A percentile compares a stretch with the other conserved stretches of the same genome.
phyloP scores from a whole-genome alignment of 2,113 vertebrate genomes.

The Tympanuchus pallidicinctus region DNA sequence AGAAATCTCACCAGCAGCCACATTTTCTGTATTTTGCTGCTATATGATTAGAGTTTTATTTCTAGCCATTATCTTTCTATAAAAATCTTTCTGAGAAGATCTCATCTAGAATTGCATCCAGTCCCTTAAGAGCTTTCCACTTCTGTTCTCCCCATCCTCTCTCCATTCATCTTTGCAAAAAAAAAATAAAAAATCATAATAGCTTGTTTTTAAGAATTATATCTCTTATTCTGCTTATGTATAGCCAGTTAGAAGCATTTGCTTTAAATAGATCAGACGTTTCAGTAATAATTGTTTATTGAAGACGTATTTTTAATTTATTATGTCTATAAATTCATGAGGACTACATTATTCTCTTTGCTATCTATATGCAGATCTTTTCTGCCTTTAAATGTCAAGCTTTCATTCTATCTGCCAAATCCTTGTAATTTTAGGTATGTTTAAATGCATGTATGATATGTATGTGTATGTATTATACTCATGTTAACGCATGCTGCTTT shows the following conservation, averaged over 20 bases:
- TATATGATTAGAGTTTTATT: slow-evolving; percentile 14
- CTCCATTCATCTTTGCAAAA: neutral
- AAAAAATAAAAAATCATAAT: neutral
- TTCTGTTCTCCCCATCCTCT: neutral
- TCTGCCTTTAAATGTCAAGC: neutral
- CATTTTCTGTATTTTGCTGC: neutral
- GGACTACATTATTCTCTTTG: neutral
- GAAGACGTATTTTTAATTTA: neutral
- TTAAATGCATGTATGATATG: no score
- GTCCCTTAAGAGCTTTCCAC: neutral
- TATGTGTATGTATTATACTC: neutral
- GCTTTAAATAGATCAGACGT: neutral
- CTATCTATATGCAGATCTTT: neutral
- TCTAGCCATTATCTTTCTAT: neutral
- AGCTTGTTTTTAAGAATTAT: neutral
- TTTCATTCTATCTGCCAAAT: neutral
- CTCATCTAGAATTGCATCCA: neutral
- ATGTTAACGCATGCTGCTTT: neutral
- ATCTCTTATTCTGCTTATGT: neutral
- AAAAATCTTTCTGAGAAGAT: neutral
- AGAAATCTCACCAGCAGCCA: neutral
- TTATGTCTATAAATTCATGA: neutral
- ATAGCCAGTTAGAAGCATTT: neutral
- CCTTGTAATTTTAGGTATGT: neutral
- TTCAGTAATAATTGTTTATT: neutral